These are phyloP conservation scores for Ptychodera flava DNA, from an alignment of 35 echinoderm and acorn worm genomes.

Conservation along the genomic window DNA sequence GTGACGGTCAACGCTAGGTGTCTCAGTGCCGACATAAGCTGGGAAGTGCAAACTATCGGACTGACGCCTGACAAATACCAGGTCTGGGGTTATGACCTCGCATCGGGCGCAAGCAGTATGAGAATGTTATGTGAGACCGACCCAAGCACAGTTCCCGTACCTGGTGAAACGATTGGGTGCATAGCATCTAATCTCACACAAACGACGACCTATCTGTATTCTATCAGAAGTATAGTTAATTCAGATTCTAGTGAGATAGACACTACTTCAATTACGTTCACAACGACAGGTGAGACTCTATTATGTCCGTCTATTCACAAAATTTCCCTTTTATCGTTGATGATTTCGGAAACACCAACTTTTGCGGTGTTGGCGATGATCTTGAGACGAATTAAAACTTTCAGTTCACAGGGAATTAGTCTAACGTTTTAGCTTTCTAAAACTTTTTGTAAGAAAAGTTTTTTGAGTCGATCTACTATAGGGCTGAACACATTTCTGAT, in stretches of 20 bases:
- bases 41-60: neutral
- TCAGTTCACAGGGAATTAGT: no score
- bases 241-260: neutral
- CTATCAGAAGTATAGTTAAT: neutral
- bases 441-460: no score
- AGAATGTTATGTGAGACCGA: neutral
- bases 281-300: neutral
- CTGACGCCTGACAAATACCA: neutral
- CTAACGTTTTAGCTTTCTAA: no score
- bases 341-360: no score
- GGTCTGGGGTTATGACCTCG: neutral
- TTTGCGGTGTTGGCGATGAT: no score
- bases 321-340: no score
- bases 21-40: neutral
- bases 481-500: no score
- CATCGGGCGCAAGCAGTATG: neutral
- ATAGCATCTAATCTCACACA: neutral
- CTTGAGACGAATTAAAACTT: no score
- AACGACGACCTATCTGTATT: neutral
- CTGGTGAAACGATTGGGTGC: neutral
- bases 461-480: no score
- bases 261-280: neutral
- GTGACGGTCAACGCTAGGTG: neutral
- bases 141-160: neutral
- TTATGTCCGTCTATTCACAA: neutral